Percentiles rank a stretch among this genome's conserved stretches.
Evolutionary conservation across 2,797 vertebrate genomes (phyloP).

Genomic region (Schizopygopsis pylzovi): DNA sequence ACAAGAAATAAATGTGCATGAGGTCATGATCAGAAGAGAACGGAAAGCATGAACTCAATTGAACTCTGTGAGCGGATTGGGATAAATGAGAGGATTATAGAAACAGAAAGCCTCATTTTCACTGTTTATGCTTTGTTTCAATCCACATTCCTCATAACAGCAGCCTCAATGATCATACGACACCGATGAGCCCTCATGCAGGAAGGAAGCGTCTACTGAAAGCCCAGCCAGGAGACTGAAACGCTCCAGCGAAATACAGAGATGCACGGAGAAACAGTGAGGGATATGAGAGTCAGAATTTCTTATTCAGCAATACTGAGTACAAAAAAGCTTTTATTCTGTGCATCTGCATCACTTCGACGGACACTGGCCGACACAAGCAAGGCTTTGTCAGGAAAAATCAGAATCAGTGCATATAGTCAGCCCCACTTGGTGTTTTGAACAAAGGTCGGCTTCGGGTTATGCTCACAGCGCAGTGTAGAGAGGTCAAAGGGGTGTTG

Average conservation of each 20-base stretch:
- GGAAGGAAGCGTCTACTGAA: constrained; percentile 45
- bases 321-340: constrained; percentile 37
- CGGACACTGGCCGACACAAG: constrained; percentile 4
- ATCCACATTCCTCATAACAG: constrained; percentile 34
- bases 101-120: constrained; percentile 26
- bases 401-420: constrained; percentile 12
- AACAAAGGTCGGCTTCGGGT: constrained; percentile 34
- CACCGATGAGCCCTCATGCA: constrained; percentile 16
- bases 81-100: neutral
- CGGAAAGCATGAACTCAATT: neutral
- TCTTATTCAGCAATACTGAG: constrained; percentile 32
- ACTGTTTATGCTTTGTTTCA: constrained; percentile 33
- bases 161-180: constrained; percentile 19
- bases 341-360: constrained; percentile 30
- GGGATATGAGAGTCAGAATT: neutral
- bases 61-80: neutral
- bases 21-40: constrained; percentile 16
- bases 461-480: constrained; percentile 20
- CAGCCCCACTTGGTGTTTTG: constrained; percentile 36
- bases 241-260: constrained; percentile 14
- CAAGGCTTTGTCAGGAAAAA: constrained; percentile 40
- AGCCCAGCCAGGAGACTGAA: constrained; percentile 26
- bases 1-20: constrained; percentile 22
- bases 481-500: constrained; percentile 35
- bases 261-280: constrained; percentile 8